Evolutionary conservation across 2,888 invertebrate species (phyloP).

Genomic region (Ichneumoninae sp.): DNA sequence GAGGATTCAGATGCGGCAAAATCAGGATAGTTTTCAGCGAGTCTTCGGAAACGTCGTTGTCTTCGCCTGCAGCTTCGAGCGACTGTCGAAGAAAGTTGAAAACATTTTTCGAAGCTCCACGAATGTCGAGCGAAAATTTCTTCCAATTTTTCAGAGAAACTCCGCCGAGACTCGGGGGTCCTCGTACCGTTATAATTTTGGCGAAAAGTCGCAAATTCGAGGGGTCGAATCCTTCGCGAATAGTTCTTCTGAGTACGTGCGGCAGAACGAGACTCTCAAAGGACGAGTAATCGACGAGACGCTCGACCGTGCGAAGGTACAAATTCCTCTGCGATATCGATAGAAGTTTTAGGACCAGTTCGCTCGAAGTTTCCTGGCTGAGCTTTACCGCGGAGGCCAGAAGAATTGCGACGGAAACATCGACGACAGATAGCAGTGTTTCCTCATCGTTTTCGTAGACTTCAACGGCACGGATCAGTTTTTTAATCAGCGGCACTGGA

Average conservation of each 20-base stretch:
- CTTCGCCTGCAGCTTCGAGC: constrained; percentile 72
- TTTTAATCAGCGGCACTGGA: constrained; percentile 86
- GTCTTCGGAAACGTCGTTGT: constrained; percentile 70
- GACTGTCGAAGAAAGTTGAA: constrained; percentile 70
- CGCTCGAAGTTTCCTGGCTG: constrained; percentile 90
- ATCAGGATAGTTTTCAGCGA: constrained; percentile 76
- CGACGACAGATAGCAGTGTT: constrained; percentile 72
- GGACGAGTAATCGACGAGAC: constrained; percentile 88
- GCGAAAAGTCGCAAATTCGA: constrained; percentile 87
- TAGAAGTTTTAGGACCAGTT: constrained; percentile 88
- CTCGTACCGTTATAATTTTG: constrained; percentile 89
- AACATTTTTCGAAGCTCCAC: constrained; percentile 75
- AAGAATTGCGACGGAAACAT: constrained; percentile 76
- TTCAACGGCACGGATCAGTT: constrained; percentile 82
- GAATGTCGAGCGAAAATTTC: constrained; percentile 87
- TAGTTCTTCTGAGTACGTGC: constrained; percentile 87
- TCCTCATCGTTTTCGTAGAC: constrained; percentile 68
- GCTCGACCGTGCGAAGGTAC: constrained; percentile 88
- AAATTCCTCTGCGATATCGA: constrained; percentile 86
- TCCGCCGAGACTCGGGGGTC: constrained; percentile 88
- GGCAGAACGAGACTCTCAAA: constrained; percentile 91
- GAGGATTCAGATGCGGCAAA: constrained; percentile 77
- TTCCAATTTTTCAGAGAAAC: constrained; percentile 88
- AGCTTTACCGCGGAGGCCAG: constrained; percentile 87
- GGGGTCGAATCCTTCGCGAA: constrained; percentile 85